A percentile compares a stretch with the other conserved stretches of the same genome.
These are phyloP conservation scores for Lepidochrysops patricia DNA, from an alignment of 2,888 invertebrate species.

Conservation along the genomic window DNA sequence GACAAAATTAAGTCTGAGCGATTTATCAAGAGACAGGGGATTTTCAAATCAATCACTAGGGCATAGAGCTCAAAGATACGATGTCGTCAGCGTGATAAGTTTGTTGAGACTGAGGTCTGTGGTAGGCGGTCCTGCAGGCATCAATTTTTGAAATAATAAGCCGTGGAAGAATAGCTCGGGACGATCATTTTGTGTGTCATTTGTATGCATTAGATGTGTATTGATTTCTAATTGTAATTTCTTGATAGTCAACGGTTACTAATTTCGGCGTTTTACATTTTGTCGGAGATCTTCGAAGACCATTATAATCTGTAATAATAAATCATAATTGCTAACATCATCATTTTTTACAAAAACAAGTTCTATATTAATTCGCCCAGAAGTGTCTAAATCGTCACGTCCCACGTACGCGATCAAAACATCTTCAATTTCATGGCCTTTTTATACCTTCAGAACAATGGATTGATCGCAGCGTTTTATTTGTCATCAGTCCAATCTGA, in stretches of 20 bases:
- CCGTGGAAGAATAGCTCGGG: conserved; percentile 10
- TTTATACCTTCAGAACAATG: background rate
- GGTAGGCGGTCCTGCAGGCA: conserved; percentile 45
- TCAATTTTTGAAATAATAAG: conserved; percentile 18
- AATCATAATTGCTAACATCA: background rate
- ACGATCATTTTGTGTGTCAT: conserved; percentile 3
- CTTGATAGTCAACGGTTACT: background rate
- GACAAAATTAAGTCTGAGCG: conserved; percentile 17
- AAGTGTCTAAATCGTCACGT: background rate
- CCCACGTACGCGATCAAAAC: background rate
- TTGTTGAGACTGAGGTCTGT: conserved; percentile 29
- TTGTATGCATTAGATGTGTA: background rate
- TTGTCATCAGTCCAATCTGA: background rate
- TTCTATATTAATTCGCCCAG: background rate
- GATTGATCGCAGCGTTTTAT: conserved; percentile 7
- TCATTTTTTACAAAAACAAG: background rate
- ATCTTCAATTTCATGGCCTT: background rate
- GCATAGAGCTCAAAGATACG: background rate
- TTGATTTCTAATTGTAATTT: background rate
- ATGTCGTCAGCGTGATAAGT: background rate
- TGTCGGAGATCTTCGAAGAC: background rate
- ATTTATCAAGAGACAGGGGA: background rate
- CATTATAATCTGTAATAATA: background rate
- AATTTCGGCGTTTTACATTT: background rate
- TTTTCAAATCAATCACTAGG: conserved; percentile 15